phyloP scores from a whole-genome alignment of 2,888 invertebrate species.

The Drosophila pseudotakahashii region DNA sequence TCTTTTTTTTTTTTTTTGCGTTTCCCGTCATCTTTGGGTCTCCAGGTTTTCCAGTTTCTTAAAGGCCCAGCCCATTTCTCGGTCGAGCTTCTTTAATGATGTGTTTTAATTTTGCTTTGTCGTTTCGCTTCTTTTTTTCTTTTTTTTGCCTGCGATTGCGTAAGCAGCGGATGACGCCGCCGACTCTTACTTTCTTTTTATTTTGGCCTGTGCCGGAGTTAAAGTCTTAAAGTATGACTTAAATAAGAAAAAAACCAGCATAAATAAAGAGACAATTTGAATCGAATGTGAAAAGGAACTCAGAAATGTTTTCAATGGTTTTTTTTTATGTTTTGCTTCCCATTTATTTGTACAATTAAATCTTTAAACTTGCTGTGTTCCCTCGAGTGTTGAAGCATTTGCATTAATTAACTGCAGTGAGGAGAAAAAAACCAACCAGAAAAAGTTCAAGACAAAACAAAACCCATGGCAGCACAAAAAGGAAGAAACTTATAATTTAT shows the following conservation, averaged over 20 bases:
- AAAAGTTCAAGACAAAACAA: constrained; percentile 19
- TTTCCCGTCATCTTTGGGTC: neutral
- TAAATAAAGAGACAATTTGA: constrained; percentile 35
- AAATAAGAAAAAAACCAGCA: constrained; percentile 15
- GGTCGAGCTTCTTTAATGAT: constrained; percentile 65
- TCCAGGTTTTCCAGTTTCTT: constrained; percentile 35
- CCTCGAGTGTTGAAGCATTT: constrained; percentile 40
- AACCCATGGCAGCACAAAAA: constrained; percentile 14
- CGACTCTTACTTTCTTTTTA: constrained; percentile 70
- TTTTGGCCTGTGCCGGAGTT: constrained; percentile 49
- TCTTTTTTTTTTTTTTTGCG: too few species aligned
- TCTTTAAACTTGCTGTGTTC: constrained; percentile 31
- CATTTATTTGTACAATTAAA: constrained; percentile 60
- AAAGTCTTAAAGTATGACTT: constrained; percentile 18
- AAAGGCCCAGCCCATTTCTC: constrained; percentile 44
- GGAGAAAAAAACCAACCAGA: constrained; percentile 14
- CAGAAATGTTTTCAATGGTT: neutral
- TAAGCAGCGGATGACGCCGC: constrained; percentile 67
- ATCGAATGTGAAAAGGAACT: constrained; percentile 39
- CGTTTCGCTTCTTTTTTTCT: constrained; percentile 25
- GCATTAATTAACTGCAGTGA: constrained; percentile 54
- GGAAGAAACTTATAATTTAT: constrained; percentile 47
- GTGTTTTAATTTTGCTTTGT: constrained; percentile 61
- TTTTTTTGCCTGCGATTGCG: constrained; percentile 54
- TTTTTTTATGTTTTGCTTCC: constrained; percentile 2